Percentiles rank a stretch among this genome's conserved stretches.
Conservation (phyloP, 2,888 invertebrate species). For the Pseudoips prasinana region DNA sequence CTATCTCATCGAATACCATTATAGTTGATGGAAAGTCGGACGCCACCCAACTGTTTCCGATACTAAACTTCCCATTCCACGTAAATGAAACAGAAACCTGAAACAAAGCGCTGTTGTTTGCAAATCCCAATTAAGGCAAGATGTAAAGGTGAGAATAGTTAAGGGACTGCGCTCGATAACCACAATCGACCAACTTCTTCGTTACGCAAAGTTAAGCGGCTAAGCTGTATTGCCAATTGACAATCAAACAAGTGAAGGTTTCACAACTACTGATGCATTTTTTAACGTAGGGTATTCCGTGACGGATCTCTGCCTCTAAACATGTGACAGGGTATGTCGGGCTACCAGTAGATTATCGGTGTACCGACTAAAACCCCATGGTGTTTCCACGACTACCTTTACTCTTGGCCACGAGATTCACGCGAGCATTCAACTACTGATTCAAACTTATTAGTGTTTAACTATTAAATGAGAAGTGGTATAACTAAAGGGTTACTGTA, state of each 20-base stretch:
- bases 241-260: conserved; percentile 36
- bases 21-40: neutral
- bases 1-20: conserved; percentile 1
- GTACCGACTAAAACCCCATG: too few relatives aligned
- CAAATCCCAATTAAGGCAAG: conserved; percentile 20
- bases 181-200: conserved; percentile 38
- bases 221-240: conserved; percentile 22
- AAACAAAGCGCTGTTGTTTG: conserved; percentile 8
- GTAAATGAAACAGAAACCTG: conserved; percentile 4
- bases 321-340: too few relatives aligned
- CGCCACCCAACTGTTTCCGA: neutral
- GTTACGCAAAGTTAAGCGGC: conserved; percentile 40
- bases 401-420: too few relatives aligned
- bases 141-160: conserved; percentile 16
- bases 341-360: too few relatives aligned
- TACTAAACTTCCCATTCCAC: conserved; percentile 7
- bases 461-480: too few relatives aligned
- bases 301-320: too few relatives aligned
- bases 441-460: too few relatives aligned
- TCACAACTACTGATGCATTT: too few relatives aligned
- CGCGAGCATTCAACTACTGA: too few relatives aligned
- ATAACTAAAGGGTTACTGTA: too few relatives aligned
- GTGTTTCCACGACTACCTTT: too few relatives aligned
- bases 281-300: too few relatives aligned
- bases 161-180: conserved; percentile 32